Base-by-base conservation (phyloP, 2,888 invertebrate species). In the Tenthredo livida region DNA sequence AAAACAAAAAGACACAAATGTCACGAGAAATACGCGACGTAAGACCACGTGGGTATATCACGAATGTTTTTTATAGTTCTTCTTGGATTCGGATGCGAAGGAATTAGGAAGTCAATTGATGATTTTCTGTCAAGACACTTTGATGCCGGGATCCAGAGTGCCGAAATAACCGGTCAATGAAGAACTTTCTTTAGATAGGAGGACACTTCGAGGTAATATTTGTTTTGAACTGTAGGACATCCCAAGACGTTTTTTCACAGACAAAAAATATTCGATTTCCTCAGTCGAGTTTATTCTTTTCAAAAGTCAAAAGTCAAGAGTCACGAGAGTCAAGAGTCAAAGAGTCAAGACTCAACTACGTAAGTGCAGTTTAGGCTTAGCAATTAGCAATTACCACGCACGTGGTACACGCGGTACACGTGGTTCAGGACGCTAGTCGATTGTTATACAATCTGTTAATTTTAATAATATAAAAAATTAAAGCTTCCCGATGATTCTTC, bases 101-200 rank as follows among this genome's bases (percentile, higher is more conserved):
- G 12, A 61, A 61, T 29, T 21, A 9, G 21, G 25, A 21, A 25
- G 9, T 70, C 37, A 21, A 33, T 58, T 25, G 61, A 61, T 61
- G n/a, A 61, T 85, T 87, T 88, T 86, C 86, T 86, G 88, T 90
- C 91, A 89, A 88, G 90, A 91, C 87, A 89, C 88, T 89, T 90
- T 87, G 86, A 88, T 87, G 86, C 89, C 87, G 61, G 89, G 85
- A 85, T 88, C 87, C 70, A 86, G 85, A 85, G 89, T 86, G 85
- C 87, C 85, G 86, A 88, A 86, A 87, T n/a, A 67, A 29, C 65
- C 15, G 37, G 29, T 21, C 9, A 43, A 83, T 67, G 25, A 67
- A 67, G 21, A 29, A 54, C n/a, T 65, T 67, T 67, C 12, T 29
- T 17, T n/a, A 83, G 21, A 29, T 2, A 67, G 37, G 12, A 83